Conservation (phyloP, 2,888 invertebrate species). For the Tanytarsus gracilentus region DNA sequence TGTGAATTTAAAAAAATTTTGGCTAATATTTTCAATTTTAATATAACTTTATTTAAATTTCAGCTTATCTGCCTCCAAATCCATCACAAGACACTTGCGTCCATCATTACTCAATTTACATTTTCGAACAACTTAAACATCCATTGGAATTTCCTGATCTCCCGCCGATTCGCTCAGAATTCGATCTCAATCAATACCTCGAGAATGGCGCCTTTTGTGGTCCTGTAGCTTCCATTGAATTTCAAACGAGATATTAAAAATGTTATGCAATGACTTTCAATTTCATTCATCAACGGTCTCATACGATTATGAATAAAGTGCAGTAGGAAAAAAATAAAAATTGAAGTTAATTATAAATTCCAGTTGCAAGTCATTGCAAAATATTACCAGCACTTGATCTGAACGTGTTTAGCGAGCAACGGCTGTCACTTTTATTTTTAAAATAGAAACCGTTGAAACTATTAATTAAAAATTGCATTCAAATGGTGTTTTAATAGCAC, state of each 20-base stretch:
- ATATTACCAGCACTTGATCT: no score
- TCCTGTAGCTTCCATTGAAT: constrained; percentile 15
- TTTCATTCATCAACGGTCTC: constrained; percentile 7
- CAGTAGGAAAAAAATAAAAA: background rate
- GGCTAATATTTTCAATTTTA: background rate
- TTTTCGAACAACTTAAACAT: constrained; percentile 7
- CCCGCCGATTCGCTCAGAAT: background rate
- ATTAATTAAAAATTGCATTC: constrained; percentile 10
- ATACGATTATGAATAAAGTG: background rate
- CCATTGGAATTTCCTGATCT: background rate
- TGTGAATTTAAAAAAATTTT: background rate
- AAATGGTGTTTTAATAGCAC: no score
- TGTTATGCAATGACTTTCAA: constrained; percentile 11
- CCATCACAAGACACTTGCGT: background rate
- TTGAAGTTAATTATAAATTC: constrained; percentile 16
- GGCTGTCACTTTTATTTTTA: constrained; percentile 17
- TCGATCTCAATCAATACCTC: background rate
- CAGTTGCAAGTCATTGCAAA: no score
- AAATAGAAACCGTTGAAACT: no score
- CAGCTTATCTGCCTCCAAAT: constrained; percentile 12
- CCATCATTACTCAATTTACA: constrained; percentile 14
- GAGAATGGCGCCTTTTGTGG: constrained; percentile 3
- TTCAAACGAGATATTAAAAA: constrained; percentile 5
- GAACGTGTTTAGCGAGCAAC: no score
- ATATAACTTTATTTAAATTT: background rate